Conservation (phyloP, 2,888 invertebrate genomes). For the Lumbricus terrestris region DNA sequence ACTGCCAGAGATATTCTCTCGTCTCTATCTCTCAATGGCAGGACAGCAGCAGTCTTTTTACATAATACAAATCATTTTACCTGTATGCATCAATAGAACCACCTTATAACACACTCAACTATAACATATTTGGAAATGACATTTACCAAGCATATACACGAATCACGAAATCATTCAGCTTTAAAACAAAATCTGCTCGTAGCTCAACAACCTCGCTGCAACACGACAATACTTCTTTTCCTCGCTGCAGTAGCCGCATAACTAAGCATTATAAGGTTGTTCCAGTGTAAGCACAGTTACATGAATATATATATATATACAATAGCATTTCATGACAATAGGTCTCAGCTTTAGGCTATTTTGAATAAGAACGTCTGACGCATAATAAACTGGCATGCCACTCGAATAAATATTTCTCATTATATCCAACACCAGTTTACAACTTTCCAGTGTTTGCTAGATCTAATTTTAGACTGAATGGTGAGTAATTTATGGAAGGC, state of each 20-base stretch:
- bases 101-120: background rate
- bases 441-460: background rate
- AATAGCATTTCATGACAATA: background rate
- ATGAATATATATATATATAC: background rate
- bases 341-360: background rate
- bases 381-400: background rate
- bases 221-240: background rate
- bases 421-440: background rate
- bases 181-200: background rate
- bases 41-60: constrained; percentile 3
- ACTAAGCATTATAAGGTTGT: background rate
- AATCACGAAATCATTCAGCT: background rate
- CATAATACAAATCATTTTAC: background rate
- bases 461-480: background rate
- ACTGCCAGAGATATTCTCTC: background rate
- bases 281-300: background rate
- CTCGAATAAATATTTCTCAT: background rate
- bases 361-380: background rate
- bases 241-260: background rate
- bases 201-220: background rate
- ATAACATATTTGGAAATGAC: background rate
- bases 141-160: background rate
- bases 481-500: background rate
- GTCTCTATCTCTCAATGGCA: background rate
- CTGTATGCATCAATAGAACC: background rate